Evolutionary conservation across 2,888 invertebrate species (phyloP).

Genomic region (Ariolimax columbianus): DNA sequence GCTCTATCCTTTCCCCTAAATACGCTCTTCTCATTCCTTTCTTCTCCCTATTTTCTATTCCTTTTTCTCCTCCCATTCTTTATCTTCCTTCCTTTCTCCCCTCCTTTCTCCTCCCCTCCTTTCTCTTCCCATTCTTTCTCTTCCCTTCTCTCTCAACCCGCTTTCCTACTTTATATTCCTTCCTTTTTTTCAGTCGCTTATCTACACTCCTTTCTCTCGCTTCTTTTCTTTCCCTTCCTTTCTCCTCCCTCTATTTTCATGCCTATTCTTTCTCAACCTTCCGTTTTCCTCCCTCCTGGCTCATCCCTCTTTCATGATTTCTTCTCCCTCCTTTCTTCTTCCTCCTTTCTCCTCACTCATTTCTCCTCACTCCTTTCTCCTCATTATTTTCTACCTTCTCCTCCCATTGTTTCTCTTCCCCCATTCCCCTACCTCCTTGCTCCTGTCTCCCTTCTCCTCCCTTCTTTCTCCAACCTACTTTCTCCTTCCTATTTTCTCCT

Average conservation of each 20-base stretch:
- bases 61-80: too few species aligned
- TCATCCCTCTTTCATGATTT: neutral
- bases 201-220: neutral
- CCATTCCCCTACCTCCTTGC: too few species aligned
- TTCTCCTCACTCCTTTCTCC: neutral
- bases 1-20: neutral
- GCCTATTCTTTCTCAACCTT: neutral
- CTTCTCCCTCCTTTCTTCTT: neutral
- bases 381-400: neutral
- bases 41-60: neutral
- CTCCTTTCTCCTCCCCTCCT: neutral
- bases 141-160: neutral
- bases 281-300: neutral
- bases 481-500: too few species aligned
- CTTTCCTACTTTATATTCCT: neutral
- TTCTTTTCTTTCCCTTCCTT: neutral
- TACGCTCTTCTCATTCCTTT: constrained; percentile 2
- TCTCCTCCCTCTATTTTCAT: neutral
- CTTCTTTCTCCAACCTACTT: too few species aligned
- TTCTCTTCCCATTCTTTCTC: too few species aligned
- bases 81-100: neutral
- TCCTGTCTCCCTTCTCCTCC: neutral
- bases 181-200: neutral
- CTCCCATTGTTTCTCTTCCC: neutral
- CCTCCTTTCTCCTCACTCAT: neutral